Conservation (phyloP, 2,113 vertebrate genomes). For the Scolopax mira region DNA sequence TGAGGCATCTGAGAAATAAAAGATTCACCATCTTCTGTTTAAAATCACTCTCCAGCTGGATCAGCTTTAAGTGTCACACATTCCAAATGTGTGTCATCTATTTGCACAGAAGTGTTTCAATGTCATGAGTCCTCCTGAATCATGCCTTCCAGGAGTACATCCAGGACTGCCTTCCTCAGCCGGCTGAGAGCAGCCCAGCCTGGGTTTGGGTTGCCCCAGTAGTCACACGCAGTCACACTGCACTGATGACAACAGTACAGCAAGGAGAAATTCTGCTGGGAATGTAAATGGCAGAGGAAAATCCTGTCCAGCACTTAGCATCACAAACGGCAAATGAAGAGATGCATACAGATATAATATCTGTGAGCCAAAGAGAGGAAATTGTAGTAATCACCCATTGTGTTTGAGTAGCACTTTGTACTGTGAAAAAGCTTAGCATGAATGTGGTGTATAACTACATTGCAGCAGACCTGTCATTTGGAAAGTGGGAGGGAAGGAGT, state of each 20-base stretch:
- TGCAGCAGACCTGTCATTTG: slow-evolving; percentile 10
- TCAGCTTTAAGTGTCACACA: background rate
- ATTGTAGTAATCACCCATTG: slow-evolving; percentile 41
- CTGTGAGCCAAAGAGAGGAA: background rate
- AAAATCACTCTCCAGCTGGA: background rate
- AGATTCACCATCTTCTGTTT: slow-evolving; percentile 2
- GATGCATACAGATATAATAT: background rate
- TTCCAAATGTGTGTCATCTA: background rate
- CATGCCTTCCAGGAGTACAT: background rate
- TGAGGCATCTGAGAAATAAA: background rate
- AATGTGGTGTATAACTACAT: background rate
- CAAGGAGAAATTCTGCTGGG: background rate
- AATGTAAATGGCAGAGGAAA: background rate
- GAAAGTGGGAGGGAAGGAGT: background rate
- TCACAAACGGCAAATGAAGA: slow-evolving; percentile 12
- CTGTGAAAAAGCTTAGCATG: slow-evolving; percentile 15
- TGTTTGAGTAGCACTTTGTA: slow-evolving; percentile 29
- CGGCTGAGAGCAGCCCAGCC: background rate
- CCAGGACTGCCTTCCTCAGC: background rate
- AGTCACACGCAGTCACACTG: accelerated
- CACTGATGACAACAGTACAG: background rate
- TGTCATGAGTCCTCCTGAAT: background rate
- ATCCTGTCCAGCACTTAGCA: background rate
- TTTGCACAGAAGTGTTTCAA: background rate
- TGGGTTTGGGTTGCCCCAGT: background rate